Evolutionary conservation across 2,888 invertebrate species (phyloP).

Genomic region (Alsophila aescularia): DNA sequence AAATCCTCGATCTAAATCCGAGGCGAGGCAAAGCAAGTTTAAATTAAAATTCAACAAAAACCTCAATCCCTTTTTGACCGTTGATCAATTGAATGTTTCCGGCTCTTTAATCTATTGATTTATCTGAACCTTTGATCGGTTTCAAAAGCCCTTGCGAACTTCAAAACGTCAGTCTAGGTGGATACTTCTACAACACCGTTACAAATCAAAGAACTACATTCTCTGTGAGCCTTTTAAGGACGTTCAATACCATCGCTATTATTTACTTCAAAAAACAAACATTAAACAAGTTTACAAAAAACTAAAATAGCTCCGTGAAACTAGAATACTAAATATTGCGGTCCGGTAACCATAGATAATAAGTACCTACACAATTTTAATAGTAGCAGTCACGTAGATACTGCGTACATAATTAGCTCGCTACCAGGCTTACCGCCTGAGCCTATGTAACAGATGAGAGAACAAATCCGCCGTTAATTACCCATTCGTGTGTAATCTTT

Average conservation of each 20-base stretch:
- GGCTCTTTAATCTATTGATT: conserved; percentile 69
- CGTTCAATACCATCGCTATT: too few species aligned
- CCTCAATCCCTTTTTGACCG: conserved; percentile 65
- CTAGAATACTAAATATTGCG: too few species aligned
- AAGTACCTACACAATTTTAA: not conserved
- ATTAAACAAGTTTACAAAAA: too few species aligned
- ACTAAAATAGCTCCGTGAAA: too few species aligned
- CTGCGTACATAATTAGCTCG: conserved; percentile 31
- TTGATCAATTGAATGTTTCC: conserved; percentile 70
- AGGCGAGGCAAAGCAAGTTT: conserved; percentile 60
- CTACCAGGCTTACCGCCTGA: conserved; percentile 50
- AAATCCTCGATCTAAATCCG: conserved; percentile 40
- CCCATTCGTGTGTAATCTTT: conserved; percentile 78
- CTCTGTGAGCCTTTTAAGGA: too few species aligned
- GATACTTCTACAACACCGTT: not conserved
- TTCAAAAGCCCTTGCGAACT: conserved; percentile 11
- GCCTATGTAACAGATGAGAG: conserved; percentile 62
- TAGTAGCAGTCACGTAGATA: not conserved
- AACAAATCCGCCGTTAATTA: conserved; percentile 76
- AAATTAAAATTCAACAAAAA: conserved; percentile 75
- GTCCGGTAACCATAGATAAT: too few species aligned
- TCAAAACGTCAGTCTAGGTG: conserved; percentile 17
- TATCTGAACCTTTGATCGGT: conserved; percentile 68
- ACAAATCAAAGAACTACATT: not conserved
- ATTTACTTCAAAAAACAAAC: too few species aligned